Base-by-base conservation (phyloP, 2,113 vertebrate species). In the Festucalex cinctus region DNA sequence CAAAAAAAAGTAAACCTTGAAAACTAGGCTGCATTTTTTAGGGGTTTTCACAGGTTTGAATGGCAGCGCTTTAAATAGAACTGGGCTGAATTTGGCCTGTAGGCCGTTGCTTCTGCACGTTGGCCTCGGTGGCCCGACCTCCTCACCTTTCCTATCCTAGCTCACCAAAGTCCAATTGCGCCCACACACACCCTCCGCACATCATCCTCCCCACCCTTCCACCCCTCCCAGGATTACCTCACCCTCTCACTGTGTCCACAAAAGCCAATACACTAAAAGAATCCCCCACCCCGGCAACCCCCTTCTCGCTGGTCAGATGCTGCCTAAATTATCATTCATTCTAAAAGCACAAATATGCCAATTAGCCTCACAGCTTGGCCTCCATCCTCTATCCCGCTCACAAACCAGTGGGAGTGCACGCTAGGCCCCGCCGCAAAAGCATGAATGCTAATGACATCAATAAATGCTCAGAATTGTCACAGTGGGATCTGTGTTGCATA, bases 371-470 rank as follows among this genome's bases (percentile, higher is more conserved):
- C 66, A 66, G 83, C 24, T 54, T 83, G 83, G 74, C 75, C 68
- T 64, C 57, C 71, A 76, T 32, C 28, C 28, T 32, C 54, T 39
- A 65, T 74, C 65, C 73, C 43, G 37, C 36, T 48, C 74, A 44
- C 41, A 54, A 83, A 77, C 58, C 72, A 9, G 53, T 37, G 28
- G 79, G 82, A 49, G 54, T 65, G 68, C 41, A 69, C 71, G 65
- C 62, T 49, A 60, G 32, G 22, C 20, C 67, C 61, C 53, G 24
- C 59, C 51, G 41, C 9, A 3, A 46, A 68, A 75, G 86, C 28
- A 92, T 84, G 84, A 89, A 87, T 84, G 85, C 85, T 89, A 91
- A 93, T 90, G 66, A 85, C 88, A 89, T 90, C 85, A 85, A 89
- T 90, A 90, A 91, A 88, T 75, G 80, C 79, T 90, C 82, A 89